Evolutionary conservation across 2,888 invertebrate species (phyloP).

Genomic region (Himalopsyche japonica): DNA sequence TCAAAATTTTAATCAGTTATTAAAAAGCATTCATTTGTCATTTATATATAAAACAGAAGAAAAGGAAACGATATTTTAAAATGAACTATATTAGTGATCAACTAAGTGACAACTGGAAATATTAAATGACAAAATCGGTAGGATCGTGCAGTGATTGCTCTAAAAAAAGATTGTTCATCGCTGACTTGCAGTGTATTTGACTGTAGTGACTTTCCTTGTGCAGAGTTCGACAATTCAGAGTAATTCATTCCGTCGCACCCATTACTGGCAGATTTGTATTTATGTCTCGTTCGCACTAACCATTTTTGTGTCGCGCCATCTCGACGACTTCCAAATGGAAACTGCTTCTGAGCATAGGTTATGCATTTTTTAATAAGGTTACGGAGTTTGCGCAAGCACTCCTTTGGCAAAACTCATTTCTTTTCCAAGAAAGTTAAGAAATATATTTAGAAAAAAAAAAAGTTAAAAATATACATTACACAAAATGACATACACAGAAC

Average conservation of each 20-base stretch:
- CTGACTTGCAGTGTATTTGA: not conserved
- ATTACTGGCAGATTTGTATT: not conserved
- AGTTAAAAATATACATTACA: no score
- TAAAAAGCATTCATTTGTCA: no score
- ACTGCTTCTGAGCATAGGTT: not conserved
- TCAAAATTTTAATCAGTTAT: no score
- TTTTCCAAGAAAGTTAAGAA: not conserved
- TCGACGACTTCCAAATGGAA: not conserved
- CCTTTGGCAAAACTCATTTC: not conserved
- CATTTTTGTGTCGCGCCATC: not conserved
- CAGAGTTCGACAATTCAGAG: conserved; percentile 3
- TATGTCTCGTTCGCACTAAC: not conserved
- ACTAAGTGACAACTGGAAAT: no score
- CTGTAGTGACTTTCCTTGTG: not conserved
- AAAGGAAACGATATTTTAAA: no score
- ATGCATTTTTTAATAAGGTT: not conserved
- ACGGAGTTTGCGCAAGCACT: not conserved
- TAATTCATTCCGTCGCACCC: conserved; percentile 11
- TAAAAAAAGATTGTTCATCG: not conserved
- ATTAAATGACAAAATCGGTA: no score
- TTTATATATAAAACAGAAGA: no score
- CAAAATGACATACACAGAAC: no score
- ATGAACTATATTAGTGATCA: no score
- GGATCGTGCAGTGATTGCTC: no score
- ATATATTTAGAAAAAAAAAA: no score